Evolutionary conservation across 2,797 vertebrate species (phyloP).

Genomic region (Scleropages formosus): DNA sequence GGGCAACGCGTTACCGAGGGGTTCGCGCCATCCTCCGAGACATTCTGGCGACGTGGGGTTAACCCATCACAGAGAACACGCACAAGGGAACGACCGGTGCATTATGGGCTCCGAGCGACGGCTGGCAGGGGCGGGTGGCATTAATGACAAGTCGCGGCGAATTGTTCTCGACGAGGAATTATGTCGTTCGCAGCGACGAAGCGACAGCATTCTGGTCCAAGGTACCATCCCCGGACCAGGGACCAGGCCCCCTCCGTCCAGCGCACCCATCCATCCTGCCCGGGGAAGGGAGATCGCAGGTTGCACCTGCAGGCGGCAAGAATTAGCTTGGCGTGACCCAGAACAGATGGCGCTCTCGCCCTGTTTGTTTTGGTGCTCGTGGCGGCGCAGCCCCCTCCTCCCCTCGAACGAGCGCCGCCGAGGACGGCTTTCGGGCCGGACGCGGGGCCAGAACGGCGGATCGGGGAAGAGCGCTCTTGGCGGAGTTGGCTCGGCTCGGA

Average conservation of each 20-base stretch:
- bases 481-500: background rate
- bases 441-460: background rate
- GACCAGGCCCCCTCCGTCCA: constrained; percentile 50
- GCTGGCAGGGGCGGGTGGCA: constrained; percentile 53
- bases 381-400: constrained; percentile 16
- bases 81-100: constrained; percentile 44
- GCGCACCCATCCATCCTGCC: constrained; percentile 55
- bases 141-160: constrained; percentile 70
- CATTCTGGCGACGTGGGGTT: constrained; percentile 73
- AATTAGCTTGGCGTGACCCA: constrained; percentile 42
- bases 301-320: constrained; percentile 51
- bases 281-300: constrained; percentile 49
- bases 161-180: constrained; percentile 70
- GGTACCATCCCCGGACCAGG: no score
- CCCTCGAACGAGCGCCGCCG: background rate
- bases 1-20: constrained; percentile 71
- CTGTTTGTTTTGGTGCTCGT: constrained; percentile 42
- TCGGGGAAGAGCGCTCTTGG: background rate
- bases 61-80: constrained; percentile 71
- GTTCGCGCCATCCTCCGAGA: constrained; percentile 60
- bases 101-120: constrained; percentile 43
- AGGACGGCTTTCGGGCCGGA: constrained; percentile 11
- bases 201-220: constrained; percentile 62
- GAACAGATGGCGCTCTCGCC: constrained; percentile 42
- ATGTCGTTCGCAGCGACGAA: constrained; percentile 67